Conservation (phyloP, 2,113 vertebrate species). For the Poeciliopsis turrubarensis region DNA sequence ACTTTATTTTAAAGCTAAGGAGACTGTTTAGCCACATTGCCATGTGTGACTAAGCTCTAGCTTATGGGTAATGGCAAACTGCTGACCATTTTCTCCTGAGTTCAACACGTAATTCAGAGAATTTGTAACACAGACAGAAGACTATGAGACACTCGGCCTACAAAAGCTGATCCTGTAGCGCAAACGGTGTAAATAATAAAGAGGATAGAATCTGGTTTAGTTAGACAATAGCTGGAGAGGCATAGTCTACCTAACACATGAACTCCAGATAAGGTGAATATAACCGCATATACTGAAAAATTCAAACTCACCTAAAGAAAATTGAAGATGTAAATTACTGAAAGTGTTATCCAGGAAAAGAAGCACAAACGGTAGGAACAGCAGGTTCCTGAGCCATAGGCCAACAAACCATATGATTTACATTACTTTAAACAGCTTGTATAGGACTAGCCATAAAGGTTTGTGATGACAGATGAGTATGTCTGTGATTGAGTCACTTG, state of each 20-base stretch:
- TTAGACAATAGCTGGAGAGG: slow-evolving; percentile 3
- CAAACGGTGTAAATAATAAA: slow-evolving; percentile 78
- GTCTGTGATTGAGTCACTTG: slow-evolving; percentile 49
- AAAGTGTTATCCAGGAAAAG: slow-evolving; percentile 7
- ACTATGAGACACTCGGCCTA: slow-evolving; percentile 54
- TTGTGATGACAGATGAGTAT: slow-evolving; percentile 53
- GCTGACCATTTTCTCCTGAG: slow-evolving; percentile 15
- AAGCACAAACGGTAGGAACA: not conserved
- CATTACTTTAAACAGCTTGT: slow-evolving; percentile 57
- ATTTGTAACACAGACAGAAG: slow-evolving; percentile 59
- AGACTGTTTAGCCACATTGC: slow-evolving; percentile 2
- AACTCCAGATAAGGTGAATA: slow-evolving; percentile 21
- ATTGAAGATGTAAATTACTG: slow-evolving; percentile 16
- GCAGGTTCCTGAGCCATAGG: slow-evolving; percentile 8
- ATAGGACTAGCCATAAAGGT: slow-evolving; percentile 36
- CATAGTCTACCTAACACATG: slow-evolving; percentile 32
- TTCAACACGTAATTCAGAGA: slow-evolving; percentile 45
- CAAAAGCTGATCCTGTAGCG: slow-evolving; percentile 74
- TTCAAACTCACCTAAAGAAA: not conserved
- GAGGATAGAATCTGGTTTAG: slow-evolving; percentile 65
- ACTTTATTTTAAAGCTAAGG: not conserved
- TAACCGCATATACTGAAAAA: not conserved
- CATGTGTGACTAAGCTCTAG: slow-evolving; percentile 27
- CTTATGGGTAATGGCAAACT: slow-evolving; percentile 12
- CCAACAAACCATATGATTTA: slow-evolving; percentile 32